Base-by-base conservation (phyloP, 2,797 vertebrate species). In the Lycodopsis pacificus region DNA sequence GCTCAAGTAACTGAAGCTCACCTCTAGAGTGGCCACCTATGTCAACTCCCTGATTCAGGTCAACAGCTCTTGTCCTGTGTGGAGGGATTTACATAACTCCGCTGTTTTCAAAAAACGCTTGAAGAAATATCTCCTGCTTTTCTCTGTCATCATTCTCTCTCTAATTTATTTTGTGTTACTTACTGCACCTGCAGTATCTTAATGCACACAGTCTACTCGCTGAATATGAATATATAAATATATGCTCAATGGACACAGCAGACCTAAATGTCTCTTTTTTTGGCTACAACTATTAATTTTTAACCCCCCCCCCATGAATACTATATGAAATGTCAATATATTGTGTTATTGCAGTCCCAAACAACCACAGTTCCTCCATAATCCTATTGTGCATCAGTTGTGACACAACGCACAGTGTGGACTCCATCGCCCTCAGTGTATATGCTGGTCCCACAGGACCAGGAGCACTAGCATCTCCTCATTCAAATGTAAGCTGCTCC, bases 401-500 rank as follows among this genome's bases (percentile, higher is more conserved):
- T 74, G 76, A 86, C 81, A 84, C 71, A 64, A 72, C 65, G 42
- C 73, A 76, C 64, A 81, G 49, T 63, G 64, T 30, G 72, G 80
- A 84, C 84, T 80, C 57, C 22, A 76, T 57, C 22, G 34, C 71
- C 72, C 64, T 81, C 46, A 11, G 73, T 85, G 76, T 58, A 77
- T 73, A 78, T 80, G 69, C 63, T 70, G 76, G 84, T 90, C 88
- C 90, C 89, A 84, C 27, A 88, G 88, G 86, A 84, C 82, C 78
- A 81, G 82, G 42, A 86, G 81, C 87, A 63, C 73, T 62, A 77
- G 67, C 88, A 86, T 81, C 88, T 88, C 77, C 82, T 90, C 91
- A 93, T 93, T 92, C 89, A 91, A 90, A 93, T 92, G 63, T 83
- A 83, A 91, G 86, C 82, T 63, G 81, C 80, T 87, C 76, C 73